Conservation (phyloP, 2,888 invertebrate species). For the Sarcophaga carnaria region DNA sequence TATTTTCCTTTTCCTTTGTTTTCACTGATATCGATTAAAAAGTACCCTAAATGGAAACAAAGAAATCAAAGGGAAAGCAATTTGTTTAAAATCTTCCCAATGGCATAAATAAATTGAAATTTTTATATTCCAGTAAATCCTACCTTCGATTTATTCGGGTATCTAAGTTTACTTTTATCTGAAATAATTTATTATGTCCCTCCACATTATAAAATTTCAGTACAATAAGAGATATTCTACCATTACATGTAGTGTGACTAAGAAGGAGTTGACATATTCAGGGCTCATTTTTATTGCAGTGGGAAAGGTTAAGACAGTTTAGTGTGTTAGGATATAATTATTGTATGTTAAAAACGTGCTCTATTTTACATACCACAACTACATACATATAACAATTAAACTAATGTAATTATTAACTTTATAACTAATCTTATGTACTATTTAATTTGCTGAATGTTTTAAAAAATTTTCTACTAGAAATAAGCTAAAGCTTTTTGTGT, state of each 20-base stretch:
- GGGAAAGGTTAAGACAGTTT: conserved; percentile 41
- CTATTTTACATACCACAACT: neutral
- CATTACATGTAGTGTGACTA: conserved; percentile 1
- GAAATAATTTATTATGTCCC: too few species aligned
- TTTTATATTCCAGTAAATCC: neutral
- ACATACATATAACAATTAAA: neutral
- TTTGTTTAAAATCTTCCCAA: neutral
- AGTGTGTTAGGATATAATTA: neutral
- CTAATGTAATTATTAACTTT: neutral
- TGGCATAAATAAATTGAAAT: neutral
- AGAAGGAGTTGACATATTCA: conserved; percentile 12
- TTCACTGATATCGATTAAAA: conserved; percentile 1
- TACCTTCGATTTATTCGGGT: neutral
- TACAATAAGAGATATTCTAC: neutral
- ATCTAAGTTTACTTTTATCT: too few species aligned
- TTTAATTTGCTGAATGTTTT: too few species aligned
- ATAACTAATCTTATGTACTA: too few species aligned
- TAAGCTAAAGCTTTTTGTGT: neutral
- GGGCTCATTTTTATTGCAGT: conserved; percentile 35
- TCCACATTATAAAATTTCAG: too few species aligned
- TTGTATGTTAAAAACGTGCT: conserved; percentile 16
- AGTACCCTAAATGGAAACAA: neutral
- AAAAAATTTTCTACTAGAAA: too few species aligned
- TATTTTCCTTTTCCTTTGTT: neutral
- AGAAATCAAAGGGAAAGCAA: conserved; percentile 8